A percentile compares a stretch with the other conserved stretches of the same genome.
These are phyloP conservation scores for Parus major DNA, from an alignment of 2,113 vertebrate genomes.

Conservation along the genomic window DNA sequence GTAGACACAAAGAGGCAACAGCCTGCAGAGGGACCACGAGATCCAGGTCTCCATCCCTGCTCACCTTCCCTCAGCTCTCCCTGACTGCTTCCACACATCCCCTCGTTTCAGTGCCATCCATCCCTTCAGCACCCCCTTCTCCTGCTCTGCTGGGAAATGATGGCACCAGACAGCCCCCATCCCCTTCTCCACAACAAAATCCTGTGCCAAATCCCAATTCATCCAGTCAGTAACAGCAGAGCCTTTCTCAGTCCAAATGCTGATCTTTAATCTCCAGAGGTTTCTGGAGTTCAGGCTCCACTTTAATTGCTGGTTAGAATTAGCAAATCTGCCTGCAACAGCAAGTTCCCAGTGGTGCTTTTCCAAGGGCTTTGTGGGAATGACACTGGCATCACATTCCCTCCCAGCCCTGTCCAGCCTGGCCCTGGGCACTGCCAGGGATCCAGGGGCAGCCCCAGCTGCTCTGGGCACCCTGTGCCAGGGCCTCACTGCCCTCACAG, in stretches of 20 bases:
- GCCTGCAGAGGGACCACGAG: fast-evolving
- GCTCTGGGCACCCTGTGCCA: background rate
- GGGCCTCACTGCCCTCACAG: fast-evolving
- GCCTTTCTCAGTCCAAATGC: background rate
- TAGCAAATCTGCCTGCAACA: background rate
- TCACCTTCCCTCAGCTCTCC: fast-evolving
- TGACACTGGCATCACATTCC: background rate
- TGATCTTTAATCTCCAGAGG: background rate
- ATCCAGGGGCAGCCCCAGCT: background rate
- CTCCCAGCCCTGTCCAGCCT: background rate
- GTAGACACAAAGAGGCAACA: background rate
- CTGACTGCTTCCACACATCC: background rate
- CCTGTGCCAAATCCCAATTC: background rate
- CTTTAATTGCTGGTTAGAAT: background rate
- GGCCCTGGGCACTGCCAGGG: background rate
- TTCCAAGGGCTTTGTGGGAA: background rate
- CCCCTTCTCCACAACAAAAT: background rate
- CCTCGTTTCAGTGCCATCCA: background rate
- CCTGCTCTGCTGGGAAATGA: background rate
- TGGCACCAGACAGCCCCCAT: background rate
- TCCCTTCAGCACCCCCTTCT: background rate
- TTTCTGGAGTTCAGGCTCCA: background rate
- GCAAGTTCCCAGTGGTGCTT: background rate
- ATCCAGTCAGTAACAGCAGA: background rate
- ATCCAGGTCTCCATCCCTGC: fast-evolving